Evolutionary conservation across 1,140 invertebrate species (phyloP).

Genomic region (Tetramorium alpestre): DNA sequence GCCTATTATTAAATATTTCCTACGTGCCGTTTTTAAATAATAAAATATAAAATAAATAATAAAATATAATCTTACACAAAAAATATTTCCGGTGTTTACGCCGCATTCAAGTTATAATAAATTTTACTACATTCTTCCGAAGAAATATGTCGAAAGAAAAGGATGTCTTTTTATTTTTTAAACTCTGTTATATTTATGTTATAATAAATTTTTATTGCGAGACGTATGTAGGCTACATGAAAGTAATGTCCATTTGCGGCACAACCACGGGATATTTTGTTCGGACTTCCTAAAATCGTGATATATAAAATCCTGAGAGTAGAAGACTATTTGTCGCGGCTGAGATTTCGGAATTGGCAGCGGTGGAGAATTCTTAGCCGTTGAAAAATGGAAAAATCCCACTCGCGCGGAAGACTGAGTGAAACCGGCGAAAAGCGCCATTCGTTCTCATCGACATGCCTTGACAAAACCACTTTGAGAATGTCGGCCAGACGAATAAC

Average conservation of each 20-base stretch:
- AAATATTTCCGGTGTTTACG: not conserved
- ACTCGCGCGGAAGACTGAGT: conserved; percentile 60
- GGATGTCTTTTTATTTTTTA: not conserved
- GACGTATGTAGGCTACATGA: not conserved
- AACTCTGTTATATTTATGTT: not conserved
- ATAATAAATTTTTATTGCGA: not conserved
- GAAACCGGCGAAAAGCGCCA: conserved; percentile 44
- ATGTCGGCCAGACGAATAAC: conserved; percentile 69
- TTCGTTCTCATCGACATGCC: conserved; percentile 69
- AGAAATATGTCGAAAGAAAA: not conserved
- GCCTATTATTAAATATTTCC: conserved; percentile 46
- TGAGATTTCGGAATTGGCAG: conserved; percentile 32
- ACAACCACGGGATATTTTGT: not conserved
- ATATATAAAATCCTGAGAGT: conserved; percentile 4
- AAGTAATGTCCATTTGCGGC: not conserved
- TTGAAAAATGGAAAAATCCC: conserved; percentile 54
- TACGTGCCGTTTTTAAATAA: not conserved
- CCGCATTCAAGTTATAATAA: not conserved
- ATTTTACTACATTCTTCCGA: not conserved
- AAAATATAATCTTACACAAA: not conserved
- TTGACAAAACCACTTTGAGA: conserved; percentile 69
- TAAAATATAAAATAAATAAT: too few species aligned
- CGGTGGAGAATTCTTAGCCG: conserved; percentile 18
- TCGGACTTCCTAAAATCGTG: not conserved
- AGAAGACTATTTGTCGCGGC: conserved; percentile 44